Evolutionary conservation across 2,888 invertebrate species (phyloP).

Genomic region (Cheilosia vernalis): DNA sequence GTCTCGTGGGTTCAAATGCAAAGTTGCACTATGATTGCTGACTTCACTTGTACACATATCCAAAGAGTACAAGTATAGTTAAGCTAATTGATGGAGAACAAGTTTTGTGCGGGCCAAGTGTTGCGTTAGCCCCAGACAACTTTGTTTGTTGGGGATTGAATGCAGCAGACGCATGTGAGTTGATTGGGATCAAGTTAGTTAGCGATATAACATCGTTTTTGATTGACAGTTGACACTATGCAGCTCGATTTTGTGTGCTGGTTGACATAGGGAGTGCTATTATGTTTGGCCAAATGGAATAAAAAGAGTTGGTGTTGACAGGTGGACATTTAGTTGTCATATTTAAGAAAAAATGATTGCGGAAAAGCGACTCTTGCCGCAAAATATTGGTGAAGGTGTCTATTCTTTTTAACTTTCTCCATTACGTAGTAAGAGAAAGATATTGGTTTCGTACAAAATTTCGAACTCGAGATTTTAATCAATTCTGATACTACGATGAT

Average conservation of each 20-base stretch:
- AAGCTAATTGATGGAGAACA: constrained; percentile 51
- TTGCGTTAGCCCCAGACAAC: constrained; percentile 24
- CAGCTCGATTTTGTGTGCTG: neutral
- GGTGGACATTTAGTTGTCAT: no score
- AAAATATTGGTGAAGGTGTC: no score
- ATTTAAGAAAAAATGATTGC: no score
- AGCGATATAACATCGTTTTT: neutral
- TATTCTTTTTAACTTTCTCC: no score
- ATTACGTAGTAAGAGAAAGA: no score
- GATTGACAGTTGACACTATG: neutral
- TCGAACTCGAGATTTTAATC: no score
- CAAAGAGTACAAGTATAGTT: constrained; percentile 12
- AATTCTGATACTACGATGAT: no score
- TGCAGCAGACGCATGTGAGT: neutral
- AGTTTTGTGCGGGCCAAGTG: constrained; percentile 24
- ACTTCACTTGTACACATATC: no score
- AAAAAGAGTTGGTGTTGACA: no score
- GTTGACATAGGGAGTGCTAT: neutral
- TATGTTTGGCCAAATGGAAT: neutral
- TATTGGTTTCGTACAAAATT: no score
- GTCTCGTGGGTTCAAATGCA: constrained; percentile 52
- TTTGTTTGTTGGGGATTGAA: constrained; percentile 1
- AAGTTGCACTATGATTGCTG: constrained; percentile 43
- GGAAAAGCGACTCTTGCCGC: no score
- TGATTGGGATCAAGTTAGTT: neutral